Percentiles rank a stretch among this genome's conserved stretches.
phyloP scores from a whole-genome alignment of 2,797 vertebrate genomes.

The Esox lucius region DNA sequence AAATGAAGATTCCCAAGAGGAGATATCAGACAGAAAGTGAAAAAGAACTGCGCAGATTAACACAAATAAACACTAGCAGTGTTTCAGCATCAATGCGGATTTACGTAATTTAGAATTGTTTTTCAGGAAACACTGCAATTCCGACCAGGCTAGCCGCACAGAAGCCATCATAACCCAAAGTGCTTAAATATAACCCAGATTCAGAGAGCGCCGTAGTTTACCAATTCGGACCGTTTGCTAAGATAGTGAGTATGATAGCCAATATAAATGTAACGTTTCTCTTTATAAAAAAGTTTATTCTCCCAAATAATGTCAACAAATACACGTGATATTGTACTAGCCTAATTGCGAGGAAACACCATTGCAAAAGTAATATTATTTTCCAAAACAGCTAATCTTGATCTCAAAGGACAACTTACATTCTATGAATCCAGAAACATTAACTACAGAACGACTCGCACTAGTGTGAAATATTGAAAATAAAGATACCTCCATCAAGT shows the following conservation, averaged over 20 bases:
- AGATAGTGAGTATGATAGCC: not conserved
- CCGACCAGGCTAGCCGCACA: slow-evolving; percentile 27
- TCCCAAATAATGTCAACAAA: not conserved
- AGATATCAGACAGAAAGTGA: slow-evolving; percentile 51
- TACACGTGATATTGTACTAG: not conserved
- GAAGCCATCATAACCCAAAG: slow-evolving; percentile 44
- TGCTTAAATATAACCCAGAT: slow-evolving; percentile 47
- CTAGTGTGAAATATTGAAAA: not conserved
- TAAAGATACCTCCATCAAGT: not conserved
- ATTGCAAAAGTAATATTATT: not conserved
- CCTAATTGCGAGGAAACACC: not conserved
- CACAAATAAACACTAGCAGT: slow-evolving; percentile 22
- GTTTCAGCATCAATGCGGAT: slow-evolving; percentile 21
- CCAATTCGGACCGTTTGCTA: slow-evolving; percentile 33
- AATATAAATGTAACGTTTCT: not conserved
- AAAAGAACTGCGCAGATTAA: slow-evolving; percentile 19
- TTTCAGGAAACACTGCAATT: slow-evolving; percentile 5
- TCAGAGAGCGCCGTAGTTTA: slow-evolving; percentile 57
- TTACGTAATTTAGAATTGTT: not conserved
- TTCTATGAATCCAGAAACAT: not conserved
- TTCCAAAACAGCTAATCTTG: not conserved
- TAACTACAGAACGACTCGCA: not conserved
- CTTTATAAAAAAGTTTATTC: not conserved
- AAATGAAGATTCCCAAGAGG: slow-evolving; percentile 26
- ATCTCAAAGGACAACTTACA: not conserved